A percentile compares a stretch with the other conserved stretches of the same genome.
These are phyloP conservation scores for Dromiciops gliroides DNA, from an alignment of 2,113 vertebrate species.

Conservation along the genomic window DNA sequence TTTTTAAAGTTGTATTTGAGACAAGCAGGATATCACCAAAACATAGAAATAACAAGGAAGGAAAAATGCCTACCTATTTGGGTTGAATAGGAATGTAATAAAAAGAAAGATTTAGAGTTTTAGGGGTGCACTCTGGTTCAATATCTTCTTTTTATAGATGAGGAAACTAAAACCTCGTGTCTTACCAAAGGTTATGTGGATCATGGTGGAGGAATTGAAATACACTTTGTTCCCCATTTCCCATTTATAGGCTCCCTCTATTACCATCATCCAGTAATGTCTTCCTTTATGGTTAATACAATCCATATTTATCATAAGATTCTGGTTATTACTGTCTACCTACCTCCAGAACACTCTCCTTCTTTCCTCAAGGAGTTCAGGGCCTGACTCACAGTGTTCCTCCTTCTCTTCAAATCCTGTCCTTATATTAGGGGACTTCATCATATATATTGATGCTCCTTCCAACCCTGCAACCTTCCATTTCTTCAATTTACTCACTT, in stretches of 20 bases:
- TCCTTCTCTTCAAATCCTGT: not conserved
- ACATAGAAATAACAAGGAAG: not conserved
- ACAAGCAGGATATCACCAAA: not conserved
- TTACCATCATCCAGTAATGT: not conserved
- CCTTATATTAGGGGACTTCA: not conserved
- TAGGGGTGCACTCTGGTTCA: not conserved
- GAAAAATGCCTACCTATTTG: not conserved
- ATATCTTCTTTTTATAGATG: not conserved
- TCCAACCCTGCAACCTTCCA: not conserved
- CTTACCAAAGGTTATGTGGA: not conserved
- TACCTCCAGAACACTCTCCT: not conserved
- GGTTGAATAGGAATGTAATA: not conserved
- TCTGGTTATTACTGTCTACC: not conserved
- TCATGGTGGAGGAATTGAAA: not conserved
- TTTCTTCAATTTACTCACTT: not conserved
- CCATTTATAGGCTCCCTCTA: not conserved
- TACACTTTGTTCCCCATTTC: not conserved
- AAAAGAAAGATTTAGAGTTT: not conserved
- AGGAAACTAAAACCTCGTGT: not conserved
- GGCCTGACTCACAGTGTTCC: not conserved
- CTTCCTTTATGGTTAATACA: not conserved
- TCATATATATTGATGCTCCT: no score
- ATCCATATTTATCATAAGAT: not conserved
- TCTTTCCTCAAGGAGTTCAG: not conserved
- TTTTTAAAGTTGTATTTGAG: not conserved